Conservation (phyloP, 2,113 vertebrate species). For the Vulpes ferrilata region DNA sequence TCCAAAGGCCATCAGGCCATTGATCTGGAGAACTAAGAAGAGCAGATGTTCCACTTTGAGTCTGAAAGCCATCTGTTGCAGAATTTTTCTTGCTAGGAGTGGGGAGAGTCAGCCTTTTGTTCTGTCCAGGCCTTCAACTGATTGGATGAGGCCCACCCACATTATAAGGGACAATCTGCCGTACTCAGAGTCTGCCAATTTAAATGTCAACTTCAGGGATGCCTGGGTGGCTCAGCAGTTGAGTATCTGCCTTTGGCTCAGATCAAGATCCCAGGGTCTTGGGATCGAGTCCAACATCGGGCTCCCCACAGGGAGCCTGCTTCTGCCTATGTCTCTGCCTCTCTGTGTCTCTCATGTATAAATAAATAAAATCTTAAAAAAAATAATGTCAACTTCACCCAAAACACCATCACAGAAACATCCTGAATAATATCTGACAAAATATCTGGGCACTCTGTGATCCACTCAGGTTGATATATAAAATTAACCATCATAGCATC, state of each 20-base stretch:
- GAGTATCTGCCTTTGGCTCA: too few relatives aligned
- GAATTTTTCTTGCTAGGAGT: background rate
- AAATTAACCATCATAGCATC: background rate
- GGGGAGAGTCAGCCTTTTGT: background rate
- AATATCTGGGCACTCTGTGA: background rate
- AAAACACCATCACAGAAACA: background rate
- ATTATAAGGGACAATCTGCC: background rate
- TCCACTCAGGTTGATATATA: background rate
- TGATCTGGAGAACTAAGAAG: background rate
- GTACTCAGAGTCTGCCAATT: background rate
- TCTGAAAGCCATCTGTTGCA: background rate
- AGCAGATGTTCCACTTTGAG: background rate
- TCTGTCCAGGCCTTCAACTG: background rate
- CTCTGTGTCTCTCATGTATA: too few relatives aligned
- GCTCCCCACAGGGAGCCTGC: too few relatives aligned
- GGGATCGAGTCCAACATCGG: too few relatives aligned
- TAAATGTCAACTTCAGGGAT: background rate
- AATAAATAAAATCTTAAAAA: too few relatives aligned
- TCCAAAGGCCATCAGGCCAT: background rate
- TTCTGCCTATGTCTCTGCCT: too few relatives aligned
- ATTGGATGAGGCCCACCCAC: background rate
- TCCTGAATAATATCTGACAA: background rate
- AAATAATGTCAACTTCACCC: background rate
- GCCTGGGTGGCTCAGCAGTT: too few relatives aligned
- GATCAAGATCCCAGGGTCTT: too few relatives aligned